Base-by-base conservation (phyloP, 2,797 vertebrate genomes). In the Phalloptychus januarius region DNA sequence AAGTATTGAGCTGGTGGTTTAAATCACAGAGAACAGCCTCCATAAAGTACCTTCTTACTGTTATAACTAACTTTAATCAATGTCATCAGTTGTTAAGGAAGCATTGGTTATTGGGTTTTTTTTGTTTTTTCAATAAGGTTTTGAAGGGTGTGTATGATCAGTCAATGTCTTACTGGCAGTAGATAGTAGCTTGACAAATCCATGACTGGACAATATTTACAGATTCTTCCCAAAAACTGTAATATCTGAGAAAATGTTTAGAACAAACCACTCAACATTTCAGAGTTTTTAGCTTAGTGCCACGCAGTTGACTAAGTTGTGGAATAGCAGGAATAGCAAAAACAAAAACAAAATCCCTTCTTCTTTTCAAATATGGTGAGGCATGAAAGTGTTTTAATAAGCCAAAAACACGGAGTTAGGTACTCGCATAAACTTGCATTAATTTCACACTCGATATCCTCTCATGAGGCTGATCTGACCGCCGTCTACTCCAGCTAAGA, bases 1-100 rank as follows among this genome's bases (percentile, higher is more conserved):
- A 2, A 70, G n/a, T 44, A 28, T 28, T 74, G 76, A 83, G 69
- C 23, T 36, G 23, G 38, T 52, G 56, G 81, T 67, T 38, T 25
- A 75, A 56, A 48, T 80, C 69, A 54, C 63, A 56, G 77, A 78
- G 50, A 18, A 31, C n/a, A 77, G 40, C 76, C 54, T 77, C 44
- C 36, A 67, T 67, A 56, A 79, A 42, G 40, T 67, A 45, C 15
- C 46, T 45, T 76, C 76, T 70, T 36, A 81, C 73, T 70, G 31
- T 80, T 58, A 58, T 70, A 83, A 69, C 81, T 74, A 56, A 71
- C 36, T 84, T 76, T 78, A 79, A 82, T 70, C 52, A 74, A 77
- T 81, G 71, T 81, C 74, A 69, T 42, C 52, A 50, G 74, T 72
- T 87, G 74, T 77, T 82, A 65, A 71, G 72, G 76, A 87, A 81